These are phyloP conservation scores for Atlantisia rogersi DNA, from an alignment of 2,113 vertebrate genomes.

Conservation along the genomic window DNA sequence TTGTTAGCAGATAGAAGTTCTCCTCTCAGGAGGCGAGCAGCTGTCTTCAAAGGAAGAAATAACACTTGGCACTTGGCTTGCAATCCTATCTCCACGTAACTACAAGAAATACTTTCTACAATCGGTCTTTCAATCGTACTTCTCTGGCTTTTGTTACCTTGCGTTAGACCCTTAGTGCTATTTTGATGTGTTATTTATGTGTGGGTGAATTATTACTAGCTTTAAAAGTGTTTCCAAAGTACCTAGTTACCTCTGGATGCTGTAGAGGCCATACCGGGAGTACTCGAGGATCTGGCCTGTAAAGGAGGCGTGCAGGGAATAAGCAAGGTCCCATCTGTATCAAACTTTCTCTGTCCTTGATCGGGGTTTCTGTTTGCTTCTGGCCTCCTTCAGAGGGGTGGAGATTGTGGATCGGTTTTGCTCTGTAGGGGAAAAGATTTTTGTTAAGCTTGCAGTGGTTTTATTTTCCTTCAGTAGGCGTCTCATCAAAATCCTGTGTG, in stretches of 20 bases:
- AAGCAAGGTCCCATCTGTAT: not conserved
- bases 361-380: constrained; percentile 15
- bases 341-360: not conserved
- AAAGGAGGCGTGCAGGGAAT: not conserved
- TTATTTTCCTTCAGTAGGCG: not conserved
- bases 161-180: not conserved
- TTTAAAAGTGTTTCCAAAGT: constrained; percentile 82
- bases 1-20: not conserved
- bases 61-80: not conserved
- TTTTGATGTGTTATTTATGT: constrained; percentile 45
- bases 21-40: not conserved
- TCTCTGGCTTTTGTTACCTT: constrained; percentile 14
- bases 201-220: constrained; percentile 75
- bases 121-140: constrained; percentile 6
- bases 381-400: not conserved
- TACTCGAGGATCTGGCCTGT: not conserved
- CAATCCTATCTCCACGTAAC: constrained; percentile 13
- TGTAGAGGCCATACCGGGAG: not conserved
- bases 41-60: not conserved
- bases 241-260: constrained; percentile 70
- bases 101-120: not conserved
- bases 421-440: not conserved
- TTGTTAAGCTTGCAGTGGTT: not conserved
- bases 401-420: not conserved
- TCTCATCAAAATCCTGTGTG: not conserved